These are phyloP conservation scores for Protonibea diacanthus DNA, from an alignment of 2,797 vertebrate species.

Conservation along the genomic window DNA sequence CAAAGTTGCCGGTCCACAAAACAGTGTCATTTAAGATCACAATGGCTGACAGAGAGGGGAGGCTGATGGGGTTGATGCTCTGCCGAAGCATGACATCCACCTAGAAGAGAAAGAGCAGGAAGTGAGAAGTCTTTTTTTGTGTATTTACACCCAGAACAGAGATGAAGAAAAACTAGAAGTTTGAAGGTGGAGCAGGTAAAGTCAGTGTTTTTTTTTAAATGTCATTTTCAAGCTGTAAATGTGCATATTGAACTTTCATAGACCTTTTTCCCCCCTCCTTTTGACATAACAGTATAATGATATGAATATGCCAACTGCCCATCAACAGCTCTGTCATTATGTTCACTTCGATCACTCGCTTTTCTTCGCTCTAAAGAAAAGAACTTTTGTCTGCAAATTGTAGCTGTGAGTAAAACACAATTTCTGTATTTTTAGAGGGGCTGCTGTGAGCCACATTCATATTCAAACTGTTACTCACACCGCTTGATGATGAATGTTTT, in stretches of 20 bases:
- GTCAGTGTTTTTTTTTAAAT: not conserved
- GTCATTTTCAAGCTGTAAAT: not conserved
- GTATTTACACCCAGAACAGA: too few relatives aligned
- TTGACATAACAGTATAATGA: too few relatives aligned
- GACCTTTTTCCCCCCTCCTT: too few relatives aligned
- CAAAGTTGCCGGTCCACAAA: slow-evolving; percentile 96
- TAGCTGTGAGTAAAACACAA: not conserved
- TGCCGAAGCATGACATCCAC: slow-evolving; percentile 90
- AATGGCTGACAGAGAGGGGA: slow-evolving; percentile 92
- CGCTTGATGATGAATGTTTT: too few relatives aligned
- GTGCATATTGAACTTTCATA: not conserved
- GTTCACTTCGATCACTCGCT: not conserved
- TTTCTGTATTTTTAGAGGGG: too few relatives aligned
- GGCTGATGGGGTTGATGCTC: slow-evolving; percentile 84
- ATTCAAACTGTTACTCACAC: too few relatives aligned
- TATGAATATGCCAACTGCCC: not conserved
- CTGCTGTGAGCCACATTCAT: too few relatives aligned
- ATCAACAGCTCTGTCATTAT: not conserved
- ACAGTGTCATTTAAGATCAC: slow-evolving; percentile 94
- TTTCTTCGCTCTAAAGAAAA: not conserved
- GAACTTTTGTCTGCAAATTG: not conserved
- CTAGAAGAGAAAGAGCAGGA: slow-evolving; percentile 70
- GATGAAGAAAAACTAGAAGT: not conserved
- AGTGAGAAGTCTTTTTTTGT: not conserved
- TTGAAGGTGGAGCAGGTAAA: not conserved